A percentile compares a stretch with the other conserved stretches of the same genome.
phyloP scores from a whole-genome alignment of 2,113 vertebrate genomes.

The Cryptotis parvus region DNA sequence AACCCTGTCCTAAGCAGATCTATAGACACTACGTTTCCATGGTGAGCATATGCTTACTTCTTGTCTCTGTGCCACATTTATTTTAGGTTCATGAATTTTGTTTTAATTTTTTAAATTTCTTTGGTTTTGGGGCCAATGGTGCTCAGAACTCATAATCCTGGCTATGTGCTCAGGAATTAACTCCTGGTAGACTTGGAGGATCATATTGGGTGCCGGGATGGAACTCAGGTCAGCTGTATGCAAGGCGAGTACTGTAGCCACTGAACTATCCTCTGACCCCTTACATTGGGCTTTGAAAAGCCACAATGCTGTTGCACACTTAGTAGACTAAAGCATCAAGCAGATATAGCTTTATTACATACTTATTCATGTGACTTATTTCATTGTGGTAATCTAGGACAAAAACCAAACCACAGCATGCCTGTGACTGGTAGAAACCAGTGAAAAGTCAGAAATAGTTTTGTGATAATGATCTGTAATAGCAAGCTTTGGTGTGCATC shows the following conservation, averaged over 20 bases:
- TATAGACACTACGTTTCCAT: background rate
- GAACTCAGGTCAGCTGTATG: no score
- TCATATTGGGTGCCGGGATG: no score
- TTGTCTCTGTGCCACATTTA: background rate
- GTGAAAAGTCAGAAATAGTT: background rate
- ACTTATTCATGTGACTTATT: background rate
- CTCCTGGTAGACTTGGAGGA: no score
- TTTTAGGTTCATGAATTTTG: background rate
- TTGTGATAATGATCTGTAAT: background rate
- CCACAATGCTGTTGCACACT: background rate
- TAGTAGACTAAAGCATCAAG: background rate
- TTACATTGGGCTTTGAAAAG: background rate
- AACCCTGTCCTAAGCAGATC: background rate
- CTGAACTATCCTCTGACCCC: no score
- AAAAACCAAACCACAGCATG: background rate
- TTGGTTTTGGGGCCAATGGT: no score
- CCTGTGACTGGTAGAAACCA: background rate
- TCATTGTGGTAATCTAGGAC: background rate
- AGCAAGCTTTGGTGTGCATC: background rate
- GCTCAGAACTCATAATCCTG: no score
- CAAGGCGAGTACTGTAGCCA: no score
- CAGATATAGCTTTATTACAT: background rate
- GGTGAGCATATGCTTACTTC: background rate
- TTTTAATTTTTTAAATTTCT: background rate
- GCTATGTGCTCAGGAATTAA: no score